Evolutionary conservation across 2,113 vertebrate genomes (phyloP), one percentile per base, ranked within the genome.

Genomic region (Climacteris rufus): DNA sequence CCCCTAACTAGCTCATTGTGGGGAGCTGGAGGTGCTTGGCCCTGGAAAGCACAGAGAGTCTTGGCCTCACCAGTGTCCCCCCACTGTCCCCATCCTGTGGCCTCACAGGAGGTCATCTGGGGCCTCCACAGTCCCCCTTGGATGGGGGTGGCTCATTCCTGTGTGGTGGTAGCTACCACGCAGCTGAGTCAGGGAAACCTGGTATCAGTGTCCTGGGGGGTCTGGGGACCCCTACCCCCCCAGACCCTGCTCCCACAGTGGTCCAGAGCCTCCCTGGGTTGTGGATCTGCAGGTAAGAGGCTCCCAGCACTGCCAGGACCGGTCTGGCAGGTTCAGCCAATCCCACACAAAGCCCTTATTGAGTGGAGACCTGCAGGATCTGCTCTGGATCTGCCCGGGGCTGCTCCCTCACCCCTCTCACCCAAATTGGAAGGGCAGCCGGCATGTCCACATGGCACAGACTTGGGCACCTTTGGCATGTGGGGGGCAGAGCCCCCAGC

Each of bases 181-280:
- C 35, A 60, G 24, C 59, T n/a, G 13, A 7, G 47, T 37, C n/a
- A 56, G 47, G 13, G n/a, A 19, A 16, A 9, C 35, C 1, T 10
- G 45, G 23, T 60, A 59, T 50, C 6, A 5, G 33, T 1, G 16
- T n/a, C 39, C 50, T 0, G 0, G 60, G 45, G 33, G 16, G 31
- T 35, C 50, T 0, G 0, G 60, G 45, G 33, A 57, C 15, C 23
- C 23, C 42, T 24, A 7, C 24, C 45, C 69, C 24, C 45, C 69
- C 12, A 1, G 35, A 23, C 10, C 40, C 6, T 0, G 0, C 22
- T 65, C 71, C 70, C 2, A 1, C 25, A 7, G 19, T 2, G 5
- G 57, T 53, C 31, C 8, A 1, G 66, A 22, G 39, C 61, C 61
- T 40, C 15, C 30, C 31, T 10, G 24, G 35, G 2, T 3, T 5